A percentile compares a stretch with the other conserved stretches of the same genome.
phyloP scores from a whole-genome alignment of 2,888 invertebrate species.

The Latheticus oryzae region DNA sequence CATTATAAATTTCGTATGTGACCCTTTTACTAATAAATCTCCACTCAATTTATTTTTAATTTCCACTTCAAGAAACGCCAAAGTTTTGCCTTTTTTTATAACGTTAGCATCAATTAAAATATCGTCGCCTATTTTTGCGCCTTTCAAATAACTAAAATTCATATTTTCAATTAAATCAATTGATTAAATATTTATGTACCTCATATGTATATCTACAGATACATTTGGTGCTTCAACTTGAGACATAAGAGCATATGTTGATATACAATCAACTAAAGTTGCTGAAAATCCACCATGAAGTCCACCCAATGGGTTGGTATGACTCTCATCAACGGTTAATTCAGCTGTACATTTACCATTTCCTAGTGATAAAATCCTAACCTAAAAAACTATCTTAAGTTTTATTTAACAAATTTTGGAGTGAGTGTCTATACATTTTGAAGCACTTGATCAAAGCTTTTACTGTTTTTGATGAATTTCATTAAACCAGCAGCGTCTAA shows the following conservation, averaged over 20 bases:
- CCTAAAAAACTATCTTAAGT: conserved; percentile 49
- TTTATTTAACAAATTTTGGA: not conserved
- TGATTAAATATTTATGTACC: conserved; percentile 28
- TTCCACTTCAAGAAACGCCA: conserved; percentile 87
- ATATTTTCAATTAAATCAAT: too few relatives aligned
- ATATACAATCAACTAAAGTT: conserved; percentile 81
- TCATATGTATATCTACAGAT: conserved; percentile 63
- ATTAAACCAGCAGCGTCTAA: conserved; percentile 4
- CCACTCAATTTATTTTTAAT: conserved; percentile 81
- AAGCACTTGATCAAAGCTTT: conserved; percentile 33
- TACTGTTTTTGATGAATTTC: conserved; percentile 14
- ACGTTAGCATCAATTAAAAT: conserved; percentile 84
- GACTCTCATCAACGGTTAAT: conserved; percentile 78
- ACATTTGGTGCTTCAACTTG: conserved; percentile 75
- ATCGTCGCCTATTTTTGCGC: conserved; percentile 82
- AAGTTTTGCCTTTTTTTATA: conserved; percentile 78
- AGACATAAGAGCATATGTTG: conserved; percentile 82
- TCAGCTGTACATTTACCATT: conserved; percentile 82
- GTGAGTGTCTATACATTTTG: conserved; percentile 21
- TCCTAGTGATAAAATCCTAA: conserved; percentile 67
- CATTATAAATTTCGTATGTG: conserved; percentile 81
- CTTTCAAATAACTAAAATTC: conserved; percentile 81
- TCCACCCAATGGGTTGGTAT: conserved; percentile 78
- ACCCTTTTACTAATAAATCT: conserved; percentile 81
- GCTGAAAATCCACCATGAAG: conserved; percentile 90